Evolutionary conservation across 2,797 vertebrate species (phyloP), one percentile per base, ranked within the genome.

Genomic region (Centroberyx gerrardi): DNA sequence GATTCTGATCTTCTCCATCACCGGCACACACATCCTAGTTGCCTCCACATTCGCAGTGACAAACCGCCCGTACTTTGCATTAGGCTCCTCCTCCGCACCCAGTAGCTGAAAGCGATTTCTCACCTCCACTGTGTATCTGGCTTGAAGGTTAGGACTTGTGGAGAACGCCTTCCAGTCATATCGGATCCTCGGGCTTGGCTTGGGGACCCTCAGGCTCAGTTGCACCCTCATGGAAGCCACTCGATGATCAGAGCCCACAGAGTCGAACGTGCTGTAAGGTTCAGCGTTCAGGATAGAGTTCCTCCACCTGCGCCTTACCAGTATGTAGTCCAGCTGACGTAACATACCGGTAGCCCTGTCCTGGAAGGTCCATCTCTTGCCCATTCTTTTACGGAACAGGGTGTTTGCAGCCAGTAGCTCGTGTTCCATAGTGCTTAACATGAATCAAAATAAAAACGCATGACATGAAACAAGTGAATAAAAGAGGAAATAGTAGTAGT

Each of bases 281-380:
- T 58, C 55, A 31, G 55, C 29, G 22, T 36, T 36, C 29, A 58
- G 55, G 55, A 58, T 58, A 8, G 28, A 58, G 28, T 31, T 31
- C 55, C 55, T 58, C 55, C 29, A 31, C 55, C 17, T 58, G 10
- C 31, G 8, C 27, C 2, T 58, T n/a, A 58, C 14, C 31, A 58
- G 28, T 58, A 31, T 13, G 55, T 58, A 36, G 55, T 58, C 55
- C 7, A 58, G 17, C 29, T 58, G 55, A 58, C 18, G 9, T 4
- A 27, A 28, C 53, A 29, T 55, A 55, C 53, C 53, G 8, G 53
- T 29, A 14, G 56, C 56, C 15, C 29, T 8, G 8, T 60, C 56
- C 15, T 18, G 56, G 56, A 60, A 60, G 56, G 56, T 60, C 56
- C 56, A 60, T 18, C 17, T 60, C 29, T 36, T 60, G 56, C 56